Evolutionary conservation across 2,113 vertebrate species (phyloP).

Genomic region (Pelecanus crispus): DNA sequence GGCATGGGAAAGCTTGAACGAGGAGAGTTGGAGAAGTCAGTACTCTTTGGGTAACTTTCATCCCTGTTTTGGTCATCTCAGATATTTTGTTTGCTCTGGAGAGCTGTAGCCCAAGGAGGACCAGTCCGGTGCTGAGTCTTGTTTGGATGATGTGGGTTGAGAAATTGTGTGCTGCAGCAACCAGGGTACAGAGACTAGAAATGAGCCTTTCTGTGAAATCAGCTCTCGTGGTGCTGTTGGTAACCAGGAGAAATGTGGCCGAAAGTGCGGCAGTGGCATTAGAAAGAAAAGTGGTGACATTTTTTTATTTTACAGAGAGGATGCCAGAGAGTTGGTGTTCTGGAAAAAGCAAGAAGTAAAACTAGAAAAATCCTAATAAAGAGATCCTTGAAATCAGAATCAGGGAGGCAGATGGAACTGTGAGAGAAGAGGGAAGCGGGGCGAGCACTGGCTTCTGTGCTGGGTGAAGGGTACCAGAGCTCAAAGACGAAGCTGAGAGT

Average conservation of each 20-base stretch:
- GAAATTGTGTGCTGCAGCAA: background rate
- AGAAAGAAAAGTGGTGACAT: background rate
- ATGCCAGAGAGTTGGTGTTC: background rate
- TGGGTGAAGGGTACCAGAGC: background rate
- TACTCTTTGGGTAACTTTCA: background rate
- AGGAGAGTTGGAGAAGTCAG: background rate
- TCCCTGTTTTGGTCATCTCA: background rate
- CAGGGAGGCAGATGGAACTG: background rate
- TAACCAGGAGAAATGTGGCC: background rate
- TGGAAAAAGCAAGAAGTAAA: background rate
- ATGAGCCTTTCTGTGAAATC: background rate
- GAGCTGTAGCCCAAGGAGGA: background rate
- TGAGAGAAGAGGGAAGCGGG: background rate
- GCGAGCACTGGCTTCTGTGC: background rate
- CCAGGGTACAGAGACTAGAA: background rate
- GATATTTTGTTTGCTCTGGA: background rate
- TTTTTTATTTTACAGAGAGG: background rate
- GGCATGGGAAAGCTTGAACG: background rate
- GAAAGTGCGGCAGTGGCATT: background rate
- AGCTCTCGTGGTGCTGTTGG: background rate
- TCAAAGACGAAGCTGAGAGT: constrained; percentile 16
- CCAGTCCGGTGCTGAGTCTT: fast-evolving
- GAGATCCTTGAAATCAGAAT: background rate
- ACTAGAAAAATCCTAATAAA: background rate
- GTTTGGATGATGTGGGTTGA: background rate